phyloP scores from a whole-genome alignment of 2,797 vertebrate species.

The Pachyuromys duprasi region DNA sequence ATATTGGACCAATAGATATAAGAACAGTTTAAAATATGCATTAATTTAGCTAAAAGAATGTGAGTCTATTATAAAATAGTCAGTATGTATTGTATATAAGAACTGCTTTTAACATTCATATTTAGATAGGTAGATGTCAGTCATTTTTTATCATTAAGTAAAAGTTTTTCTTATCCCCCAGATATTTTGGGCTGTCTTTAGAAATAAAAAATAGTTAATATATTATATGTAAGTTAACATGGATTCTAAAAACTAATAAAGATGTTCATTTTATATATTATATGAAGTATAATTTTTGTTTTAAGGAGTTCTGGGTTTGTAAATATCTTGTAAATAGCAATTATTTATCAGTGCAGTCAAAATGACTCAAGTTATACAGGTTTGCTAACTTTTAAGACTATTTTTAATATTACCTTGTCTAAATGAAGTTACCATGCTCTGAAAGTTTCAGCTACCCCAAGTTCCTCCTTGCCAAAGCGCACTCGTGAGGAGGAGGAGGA shows the following conservation, averaged over 20 bases:
- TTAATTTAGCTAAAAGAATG: not conserved
- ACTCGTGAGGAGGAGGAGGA: slow-evolving; percentile 96
- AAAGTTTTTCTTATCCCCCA: not conserved
- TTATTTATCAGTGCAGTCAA: not conserved
- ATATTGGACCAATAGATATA: not conserved
- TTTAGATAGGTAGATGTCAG: not conserved
- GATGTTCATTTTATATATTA: slow-evolving; percentile 14
- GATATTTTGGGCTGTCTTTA: slow-evolving; percentile 32
- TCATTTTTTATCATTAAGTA: slow-evolving; percentile 31
- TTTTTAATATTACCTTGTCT: slow-evolving; percentile 19
- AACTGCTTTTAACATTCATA: not conserved
- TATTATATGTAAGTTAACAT: not conserved
- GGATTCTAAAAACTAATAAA: not conserved
- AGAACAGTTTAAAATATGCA: not conserved
- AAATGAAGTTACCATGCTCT: slow-evolving; percentile 30
- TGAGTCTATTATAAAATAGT: not conserved
- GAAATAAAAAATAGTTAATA: not conserved
- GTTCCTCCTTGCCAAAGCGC: slow-evolving; percentile 94
- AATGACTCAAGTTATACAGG: not conserved
- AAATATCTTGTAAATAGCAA: slow-evolving; percentile 9
- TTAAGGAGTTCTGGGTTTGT: not conserved
- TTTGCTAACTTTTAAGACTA: not conserved
- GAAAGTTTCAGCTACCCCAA: slow-evolving; percentile 94
- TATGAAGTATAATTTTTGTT: not conserved
- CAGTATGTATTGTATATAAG: not conserved